These are phyloP conservation scores for Dasysyrphus tricinctus DNA, from an alignment of 2,888 invertebrate species.

Conservation along the genomic window DNA sequence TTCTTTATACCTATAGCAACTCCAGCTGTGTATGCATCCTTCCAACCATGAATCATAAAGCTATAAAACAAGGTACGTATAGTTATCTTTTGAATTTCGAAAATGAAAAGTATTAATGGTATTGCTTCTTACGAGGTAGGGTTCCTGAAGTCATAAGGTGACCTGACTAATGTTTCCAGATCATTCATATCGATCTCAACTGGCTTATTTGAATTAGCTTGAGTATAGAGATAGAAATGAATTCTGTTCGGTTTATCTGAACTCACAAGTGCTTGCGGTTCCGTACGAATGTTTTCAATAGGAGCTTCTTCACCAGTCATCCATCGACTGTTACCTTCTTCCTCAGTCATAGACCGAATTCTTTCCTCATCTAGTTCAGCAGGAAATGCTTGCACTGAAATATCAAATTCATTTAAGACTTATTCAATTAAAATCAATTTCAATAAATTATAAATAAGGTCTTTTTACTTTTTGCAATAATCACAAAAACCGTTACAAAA, in stretches of 20 bases:
- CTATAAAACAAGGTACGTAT: slow-evolving; percentile 28
- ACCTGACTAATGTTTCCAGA: slow-evolving; percentile 11
- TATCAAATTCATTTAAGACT: not conserved
- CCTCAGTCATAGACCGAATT: slow-evolving; percentile 39
- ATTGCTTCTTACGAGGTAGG: slow-evolving; percentile 27
- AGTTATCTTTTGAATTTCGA: not conserved
- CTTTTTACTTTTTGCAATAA: not conserved
- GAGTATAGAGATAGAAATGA: slow-evolving; percentile 54
- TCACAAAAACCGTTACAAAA: not conserved
- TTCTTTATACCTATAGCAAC: slow-evolving; percentile 77
- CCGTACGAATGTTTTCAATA: not conserved
- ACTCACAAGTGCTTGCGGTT: not conserved
- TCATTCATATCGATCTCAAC: slow-evolving; percentile 37
- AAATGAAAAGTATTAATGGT: not conserved
- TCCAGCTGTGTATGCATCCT: slow-evolving; percentile 83
- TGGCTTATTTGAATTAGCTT: slow-evolving; percentile 18
- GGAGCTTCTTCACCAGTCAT: slow-evolving; percentile 19
- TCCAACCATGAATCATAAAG: slow-evolving; percentile 85
- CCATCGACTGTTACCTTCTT: slow-evolving; percentile 7
- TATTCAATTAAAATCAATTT: not conserved
- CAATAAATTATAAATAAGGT: not conserved
- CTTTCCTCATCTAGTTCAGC: not conserved
- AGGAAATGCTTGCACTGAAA: slow-evolving; percentile 30
- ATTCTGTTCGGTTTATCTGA: slow-evolving; percentile 27
- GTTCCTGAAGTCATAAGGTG: slow-evolving; percentile 35